These are phyloP conservation scores for Ctenochaetus hawaiiensis DNA, from an alignment of 2,797 vertebrate genomes.

Conservation along the genomic window DNA sequence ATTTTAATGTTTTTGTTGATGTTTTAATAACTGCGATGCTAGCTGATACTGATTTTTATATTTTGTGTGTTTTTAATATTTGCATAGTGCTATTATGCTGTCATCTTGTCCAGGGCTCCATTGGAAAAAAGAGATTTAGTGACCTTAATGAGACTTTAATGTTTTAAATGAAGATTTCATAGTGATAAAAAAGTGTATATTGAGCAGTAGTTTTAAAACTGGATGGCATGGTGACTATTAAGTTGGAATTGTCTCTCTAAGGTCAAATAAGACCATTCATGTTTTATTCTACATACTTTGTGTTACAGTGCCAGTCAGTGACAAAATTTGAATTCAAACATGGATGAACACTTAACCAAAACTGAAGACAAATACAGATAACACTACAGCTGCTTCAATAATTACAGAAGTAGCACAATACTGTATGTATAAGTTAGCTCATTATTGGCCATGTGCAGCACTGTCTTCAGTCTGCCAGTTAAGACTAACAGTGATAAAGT, in stretches of 20 bases:
- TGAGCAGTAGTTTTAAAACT: slow-evolving; percentile 6
- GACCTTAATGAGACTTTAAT: too few species aligned
- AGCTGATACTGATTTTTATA: too few species aligned
- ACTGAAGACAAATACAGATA: slow-evolving; percentile 20
- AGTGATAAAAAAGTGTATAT: too few species aligned
- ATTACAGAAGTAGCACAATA: slow-evolving; percentile 36
- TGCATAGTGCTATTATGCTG: too few species aligned
- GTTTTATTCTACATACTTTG: too few species aligned
- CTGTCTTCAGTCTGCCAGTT: slow-evolving; percentile 54
- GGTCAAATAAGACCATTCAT: not conserved
- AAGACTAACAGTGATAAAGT: slow-evolving; percentile 54
- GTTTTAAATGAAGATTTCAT: too few species aligned
- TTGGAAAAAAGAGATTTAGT: too few species aligned
- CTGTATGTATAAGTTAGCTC: slow-evolving; percentile 33
- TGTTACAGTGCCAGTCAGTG: not conserved
- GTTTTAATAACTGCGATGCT: too few species aligned
- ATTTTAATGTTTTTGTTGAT: too few species aligned
- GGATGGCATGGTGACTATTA: too few species aligned
- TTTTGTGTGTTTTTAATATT: too few species aligned
- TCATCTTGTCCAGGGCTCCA: too few species aligned
- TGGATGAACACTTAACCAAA: slow-evolving; percentile 4
- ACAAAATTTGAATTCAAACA: slow-evolving; percentile 7
- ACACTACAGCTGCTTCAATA: slow-evolving; percentile 31
- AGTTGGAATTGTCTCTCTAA: not conserved
- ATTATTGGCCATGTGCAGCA: slow-evolving; percentile 47